Percentiles rank a stretch among this genome's conserved stretches.
Evolutionary conservation across 2,888 invertebrate genomes (phyloP).

Genomic region (Trissonchulus latispiculum): DNA sequence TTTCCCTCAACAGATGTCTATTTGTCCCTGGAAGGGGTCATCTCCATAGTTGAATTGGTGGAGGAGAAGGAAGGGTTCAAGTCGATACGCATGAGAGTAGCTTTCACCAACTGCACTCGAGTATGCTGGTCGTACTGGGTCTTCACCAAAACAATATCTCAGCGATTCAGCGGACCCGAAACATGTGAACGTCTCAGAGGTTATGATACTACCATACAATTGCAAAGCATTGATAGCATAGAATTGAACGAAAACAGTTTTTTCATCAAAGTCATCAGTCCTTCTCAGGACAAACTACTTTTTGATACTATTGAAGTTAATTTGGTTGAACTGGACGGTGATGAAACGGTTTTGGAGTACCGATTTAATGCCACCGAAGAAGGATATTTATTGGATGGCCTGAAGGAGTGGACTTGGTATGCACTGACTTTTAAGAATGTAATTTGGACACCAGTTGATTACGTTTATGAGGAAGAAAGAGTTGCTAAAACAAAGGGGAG

Average conservation of each 20-base stretch:
- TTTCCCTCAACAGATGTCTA: not conserved
- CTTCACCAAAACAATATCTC: not conserved
- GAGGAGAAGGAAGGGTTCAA: not conserved
- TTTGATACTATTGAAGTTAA: not conserved
- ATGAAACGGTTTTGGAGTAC: not conserved
- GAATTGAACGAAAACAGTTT: not conserved
- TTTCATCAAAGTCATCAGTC: not conserved
- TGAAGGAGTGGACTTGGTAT: not conserved
- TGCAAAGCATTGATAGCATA: not conserved
- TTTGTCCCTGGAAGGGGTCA: not conserved
- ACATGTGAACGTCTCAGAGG: not conserved
- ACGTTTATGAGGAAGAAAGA: not conserved
- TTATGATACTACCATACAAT: not conserved
- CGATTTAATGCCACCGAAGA: not conserved
- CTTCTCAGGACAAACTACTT: not conserved
- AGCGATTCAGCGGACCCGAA: not conserved
- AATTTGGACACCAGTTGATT: not conserved
- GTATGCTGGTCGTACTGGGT: not conserved
- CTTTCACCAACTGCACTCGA: not conserved
- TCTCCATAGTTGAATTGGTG: not conserved
- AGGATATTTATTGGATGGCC: not conserved
- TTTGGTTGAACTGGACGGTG: not conserved
- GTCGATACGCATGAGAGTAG: not conserved
- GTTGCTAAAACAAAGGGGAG: not conserved
- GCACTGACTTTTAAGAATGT: not conserved